Percentiles rank a stretch among this genome's conserved stretches.
These are phyloP conservation scores for Melitaea cinxia DNA, from an alignment of 1,140 invertebrate genomes.

Conservation along the genomic window DNA sequence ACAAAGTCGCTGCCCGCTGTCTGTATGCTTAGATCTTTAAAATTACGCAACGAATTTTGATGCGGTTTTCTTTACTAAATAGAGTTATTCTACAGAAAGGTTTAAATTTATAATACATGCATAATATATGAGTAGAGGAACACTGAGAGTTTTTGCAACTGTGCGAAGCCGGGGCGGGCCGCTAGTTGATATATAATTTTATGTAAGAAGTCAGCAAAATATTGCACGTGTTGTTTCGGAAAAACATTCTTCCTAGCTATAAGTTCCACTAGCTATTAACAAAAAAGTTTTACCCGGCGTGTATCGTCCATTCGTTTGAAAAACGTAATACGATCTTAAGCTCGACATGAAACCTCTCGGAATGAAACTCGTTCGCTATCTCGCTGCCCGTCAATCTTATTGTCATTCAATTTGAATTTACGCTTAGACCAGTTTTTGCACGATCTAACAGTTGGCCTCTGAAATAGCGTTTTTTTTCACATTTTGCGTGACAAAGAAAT, in stretches of 20 bases:
- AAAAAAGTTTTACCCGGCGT: neutral
- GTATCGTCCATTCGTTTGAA: neutral
- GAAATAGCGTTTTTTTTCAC: slow-evolving; percentile 14
- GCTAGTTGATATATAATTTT: too few relatives aligned
- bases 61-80: too few relatives aligned
- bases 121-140: too few relatives aligned
- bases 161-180: too few relatives aligned
- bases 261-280: neutral
- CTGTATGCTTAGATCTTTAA: too few relatives aligned
- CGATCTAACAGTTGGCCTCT: slow-evolving; percentile 12
- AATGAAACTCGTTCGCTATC: slow-evolving; percentile 70
- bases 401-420: slow-evolving; percentile 79
- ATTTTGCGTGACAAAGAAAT: too few relatives aligned
- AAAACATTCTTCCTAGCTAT: neutral
- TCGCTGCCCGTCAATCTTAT: slow-evolving; percentile 73
- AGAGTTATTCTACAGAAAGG: too few relatives aligned
- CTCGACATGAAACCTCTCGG: slow-evolving; percentile 68
- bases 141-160: too few relatives aligned
- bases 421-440: slow-evolving; percentile 65
- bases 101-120: too few relatives aligned
- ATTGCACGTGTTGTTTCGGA: neutral
- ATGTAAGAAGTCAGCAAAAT: too few relatives aligned
- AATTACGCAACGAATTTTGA: too few relatives aligned
- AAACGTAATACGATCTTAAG: slow-evolving; percentile 49
- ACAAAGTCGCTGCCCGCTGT: too few relatives aligned